Percentiles rank a stretch among this genome's conserved stretches.
These are phyloP conservation scores for Drosophila borealis DNA, from an alignment of 2,888 invertebrate genomes.

Conservation along the genomic window DNA sequence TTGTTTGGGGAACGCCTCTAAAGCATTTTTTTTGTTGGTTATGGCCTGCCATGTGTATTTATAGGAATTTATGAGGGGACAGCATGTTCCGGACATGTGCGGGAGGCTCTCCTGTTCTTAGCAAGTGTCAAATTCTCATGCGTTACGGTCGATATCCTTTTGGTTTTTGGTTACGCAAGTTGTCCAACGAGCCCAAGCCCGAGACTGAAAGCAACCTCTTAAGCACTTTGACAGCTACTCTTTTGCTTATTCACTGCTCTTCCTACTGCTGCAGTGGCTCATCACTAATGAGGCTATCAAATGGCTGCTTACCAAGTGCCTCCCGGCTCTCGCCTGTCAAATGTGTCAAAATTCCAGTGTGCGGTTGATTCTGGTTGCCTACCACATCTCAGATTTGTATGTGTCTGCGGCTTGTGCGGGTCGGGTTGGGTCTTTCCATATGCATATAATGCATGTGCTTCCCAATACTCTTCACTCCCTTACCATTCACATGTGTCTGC, in stretches of 20 bases:
- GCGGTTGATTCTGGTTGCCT: slow-evolving; percentile 45
- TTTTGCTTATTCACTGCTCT: slow-evolving; percentile 38
- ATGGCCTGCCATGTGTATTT: slow-evolving; percentile 32
- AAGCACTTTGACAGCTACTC: slow-evolving; percentile 72
- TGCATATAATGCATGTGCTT: slow-evolving; percentile 22
- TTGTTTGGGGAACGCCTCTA: slow-evolving; percentile 48
- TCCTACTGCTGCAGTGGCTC: slow-evolving; percentile 65
- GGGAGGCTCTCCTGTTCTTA: slow-evolving; percentile 53
- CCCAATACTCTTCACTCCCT: slow-evolving; percentile 1
- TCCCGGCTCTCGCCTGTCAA: slow-evolving; percentile 69
- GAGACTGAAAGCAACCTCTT: slow-evolving; percentile 43
- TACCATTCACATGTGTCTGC: slow-evolving; percentile 62
- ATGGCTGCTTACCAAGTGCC: slow-evolving; percentile 73
- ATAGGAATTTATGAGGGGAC: slow-evolving; percentile 47
- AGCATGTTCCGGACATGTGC: slow-evolving; percentile 45
- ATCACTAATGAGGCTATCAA: slow-evolving; percentile 80
- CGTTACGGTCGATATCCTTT: slow-evolving; percentile 79
- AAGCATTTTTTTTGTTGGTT: slow-evolving; percentile 19
- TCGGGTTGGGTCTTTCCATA: slow-evolving; percentile 18
- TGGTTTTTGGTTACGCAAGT: slow-evolving; percentile 75
- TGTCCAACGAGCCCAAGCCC: slow-evolving; percentile 39
- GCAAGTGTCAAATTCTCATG: slow-evolving; percentile 72
- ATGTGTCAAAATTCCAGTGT: slow-evolving; percentile 75
- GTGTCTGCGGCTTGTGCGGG: slow-evolving; percentile 52
- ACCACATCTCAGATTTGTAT: slow-evolving; percentile 55